Evolutionary conservation across 2,797 vertebrate species (phyloP).

Genomic region (Melopsittacus undulatus): DNA sequence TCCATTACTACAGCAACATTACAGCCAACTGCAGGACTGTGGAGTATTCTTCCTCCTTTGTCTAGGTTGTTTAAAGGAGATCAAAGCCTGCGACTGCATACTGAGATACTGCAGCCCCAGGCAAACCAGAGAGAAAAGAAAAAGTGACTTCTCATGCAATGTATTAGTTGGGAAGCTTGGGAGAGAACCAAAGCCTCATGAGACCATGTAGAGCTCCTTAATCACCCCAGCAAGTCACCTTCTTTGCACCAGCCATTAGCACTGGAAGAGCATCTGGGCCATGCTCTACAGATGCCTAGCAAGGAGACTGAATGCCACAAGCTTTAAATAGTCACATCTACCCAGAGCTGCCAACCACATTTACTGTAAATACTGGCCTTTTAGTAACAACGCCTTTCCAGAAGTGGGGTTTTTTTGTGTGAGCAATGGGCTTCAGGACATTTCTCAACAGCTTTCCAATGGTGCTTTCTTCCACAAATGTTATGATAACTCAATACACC

Average conservation of each 20-base stretch:
- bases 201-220: accelerated
- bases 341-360: background rate
- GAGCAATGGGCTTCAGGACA: background rate
- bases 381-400: background rate
- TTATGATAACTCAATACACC: accelerated
- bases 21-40: background rate
- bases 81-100: background rate
- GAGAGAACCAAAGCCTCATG: background rate
- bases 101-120: background rate
- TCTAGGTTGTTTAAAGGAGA: background rate
- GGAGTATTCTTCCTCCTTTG: background rate
- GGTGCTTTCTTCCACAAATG: background rate
- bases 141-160: background rate
- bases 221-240: background rate
- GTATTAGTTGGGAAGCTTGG: background rate
- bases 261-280: background rate
- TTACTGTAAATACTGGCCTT: background rate
- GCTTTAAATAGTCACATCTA: background rate
- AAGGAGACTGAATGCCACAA: background rate
- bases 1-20: background rate
- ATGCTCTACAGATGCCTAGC: accelerated
- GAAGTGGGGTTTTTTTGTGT: background rate
- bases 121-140: background rate
- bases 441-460: background rate
- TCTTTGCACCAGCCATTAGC: background rate